Evolutionary conservation across 1,140 invertebrate genomes (phyloP), one percentile per base, ranked within the genome.

Genomic region (Drosophila nasuta): DNA sequence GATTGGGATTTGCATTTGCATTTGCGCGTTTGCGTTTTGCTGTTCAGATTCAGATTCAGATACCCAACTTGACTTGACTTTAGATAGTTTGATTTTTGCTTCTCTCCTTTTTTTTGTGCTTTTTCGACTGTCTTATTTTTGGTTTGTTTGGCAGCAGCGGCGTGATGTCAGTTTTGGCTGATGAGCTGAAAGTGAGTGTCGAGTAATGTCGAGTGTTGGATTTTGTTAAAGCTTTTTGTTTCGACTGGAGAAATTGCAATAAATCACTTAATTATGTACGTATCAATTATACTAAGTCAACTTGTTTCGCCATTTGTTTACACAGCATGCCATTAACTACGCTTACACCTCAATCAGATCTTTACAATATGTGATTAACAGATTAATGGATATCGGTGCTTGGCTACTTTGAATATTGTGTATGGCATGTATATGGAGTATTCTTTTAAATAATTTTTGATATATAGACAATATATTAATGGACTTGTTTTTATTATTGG

Each of bases 1-100:
- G 20, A 25, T 25, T 25, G 20, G 13, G 86, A 91, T 89, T 91
- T 90, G 90, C 77, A 87, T 83, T 88, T 79, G 83, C 87, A 66
- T 81, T 62, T 73, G 30, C 62, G 62, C 77, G 88, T 83, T 88
- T 79, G 30, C 62, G 62, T 25, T 62, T 63, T 59, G 28, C 48
- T 13, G 52, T 66, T 82, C 54, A 75, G 65, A 77, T 66, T 82
- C 54, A 75, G 65, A 77, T 79, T 63, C 75, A 79, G 28, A 52
- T 51, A 82, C 64, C 51, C 51, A 54, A 54, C 51, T 54, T 33
- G 51, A 63, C 35, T 54, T 68, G 38, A 74, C 28, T 54, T 67
- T 38, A 64, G 52, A 25, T 65, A 30, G 54, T 25, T 48, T 67
- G 48, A 13, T 46, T 46, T 1, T 57, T 57, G 1, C 38, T 64